phyloP scores from a whole-genome alignment of 2,113 vertebrate genomes.

The Mastomys coucha region DNA sequence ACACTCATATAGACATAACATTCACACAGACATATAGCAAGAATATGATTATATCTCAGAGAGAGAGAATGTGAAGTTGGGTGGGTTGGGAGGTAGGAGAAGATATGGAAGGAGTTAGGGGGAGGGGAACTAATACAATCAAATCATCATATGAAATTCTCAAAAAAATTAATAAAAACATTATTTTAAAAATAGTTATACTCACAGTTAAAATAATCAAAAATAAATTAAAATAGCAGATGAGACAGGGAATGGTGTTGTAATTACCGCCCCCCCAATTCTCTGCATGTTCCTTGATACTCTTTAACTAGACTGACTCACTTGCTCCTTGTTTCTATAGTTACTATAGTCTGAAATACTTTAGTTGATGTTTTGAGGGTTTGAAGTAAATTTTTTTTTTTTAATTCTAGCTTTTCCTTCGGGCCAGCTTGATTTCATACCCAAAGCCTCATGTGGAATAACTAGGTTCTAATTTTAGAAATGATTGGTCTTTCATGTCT shows the following conservation, averaged over 20 bases:
- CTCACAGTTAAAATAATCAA: neutral
- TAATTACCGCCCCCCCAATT: neutral
- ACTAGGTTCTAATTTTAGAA: neutral
- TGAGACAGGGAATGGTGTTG: neutral
- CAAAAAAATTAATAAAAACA: neutral
- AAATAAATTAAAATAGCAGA: neutral
- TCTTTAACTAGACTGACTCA: neutral
- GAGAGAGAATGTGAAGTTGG: neutral
- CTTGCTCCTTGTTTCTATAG: neutral
- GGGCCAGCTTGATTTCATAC: neutral
- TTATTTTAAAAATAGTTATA: neutral
- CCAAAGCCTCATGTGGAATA: neutral
- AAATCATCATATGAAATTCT: neutral
- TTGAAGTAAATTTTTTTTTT: neutral
- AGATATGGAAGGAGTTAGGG: neutral
- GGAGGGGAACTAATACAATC: neutral
- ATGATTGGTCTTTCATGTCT: neutral
- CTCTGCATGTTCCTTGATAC: neutral
- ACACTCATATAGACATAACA: neutral
- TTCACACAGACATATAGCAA: neutral
- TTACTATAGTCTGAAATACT: neutral
- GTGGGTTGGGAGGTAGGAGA: neutral
- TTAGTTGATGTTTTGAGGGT: neutral
- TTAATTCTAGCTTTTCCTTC: neutral
- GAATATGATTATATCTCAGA: neutral